Evolutionary conservation across 2,888 invertebrate species (phyloP).

Genomic region (Drosophila heteroneura): DNA sequence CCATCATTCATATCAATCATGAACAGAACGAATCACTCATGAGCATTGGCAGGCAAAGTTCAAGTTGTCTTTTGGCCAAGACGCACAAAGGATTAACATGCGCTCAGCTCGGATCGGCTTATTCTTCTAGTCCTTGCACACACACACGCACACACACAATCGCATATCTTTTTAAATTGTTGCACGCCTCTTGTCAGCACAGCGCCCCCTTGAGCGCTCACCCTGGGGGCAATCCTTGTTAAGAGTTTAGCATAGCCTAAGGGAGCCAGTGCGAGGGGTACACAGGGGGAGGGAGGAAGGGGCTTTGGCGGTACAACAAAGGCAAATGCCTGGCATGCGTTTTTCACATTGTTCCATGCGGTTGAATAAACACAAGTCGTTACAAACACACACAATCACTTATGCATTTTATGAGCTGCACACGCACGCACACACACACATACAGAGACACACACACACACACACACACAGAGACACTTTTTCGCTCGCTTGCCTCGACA

Average conservation of each 20-base stretch:
- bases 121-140: conserved; percentile 39
- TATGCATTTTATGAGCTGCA: conserved; percentile 56
- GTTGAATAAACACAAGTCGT: conserved; percentile 75
- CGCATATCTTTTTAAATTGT: conserved; percentile 65
- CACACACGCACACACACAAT: conserved; percentile 36
- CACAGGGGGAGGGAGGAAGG: not conserved
- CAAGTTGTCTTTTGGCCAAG: conserved; percentile 60
- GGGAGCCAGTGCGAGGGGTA: conserved; percentile 1
- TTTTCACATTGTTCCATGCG: conserved; percentile 77
- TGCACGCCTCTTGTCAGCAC: conserved; percentile 60
- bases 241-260: conserved; percentile 70
- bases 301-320: conserved; percentile 34
- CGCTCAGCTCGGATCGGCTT: conserved; percentile 60
- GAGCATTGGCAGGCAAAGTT: conserved; percentile 58
- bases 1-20: conserved; percentile 48
- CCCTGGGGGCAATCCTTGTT: conserved; percentile 66
- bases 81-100: conserved; percentile 66
- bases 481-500: conserved; percentile 74
- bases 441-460: conserved; percentile 50
- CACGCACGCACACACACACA: conserved; percentile 31
- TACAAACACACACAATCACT: conserved; percentile 33
- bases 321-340: conserved; percentile 72
- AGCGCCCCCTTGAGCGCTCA: conserved; percentile 30
- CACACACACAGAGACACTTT: conserved; percentile 58
- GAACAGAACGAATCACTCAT: conserved; percentile 54